Conservation (phyloP, 2,888 invertebrate genomes). For the Fissipunctia ypsillon region DNA sequence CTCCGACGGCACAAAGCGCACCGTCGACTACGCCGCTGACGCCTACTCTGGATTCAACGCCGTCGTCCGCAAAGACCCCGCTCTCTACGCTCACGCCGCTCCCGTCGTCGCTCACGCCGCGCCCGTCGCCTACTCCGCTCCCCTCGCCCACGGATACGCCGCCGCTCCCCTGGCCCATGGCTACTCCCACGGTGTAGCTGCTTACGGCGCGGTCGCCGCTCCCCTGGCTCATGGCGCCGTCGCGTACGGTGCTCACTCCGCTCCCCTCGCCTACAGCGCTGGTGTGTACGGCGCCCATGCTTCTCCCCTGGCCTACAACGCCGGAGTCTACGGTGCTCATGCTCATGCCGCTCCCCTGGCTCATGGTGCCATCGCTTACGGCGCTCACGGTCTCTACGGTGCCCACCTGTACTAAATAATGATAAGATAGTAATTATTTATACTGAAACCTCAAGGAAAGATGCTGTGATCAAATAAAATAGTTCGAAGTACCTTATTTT, state of each 20-base stretch:
- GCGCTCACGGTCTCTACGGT: conserved; percentile 61
- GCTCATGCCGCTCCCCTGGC: conserved; percentile 75
- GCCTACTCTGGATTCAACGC: conserved; percentile 90
- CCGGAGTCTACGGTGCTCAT: conserved; percentile 62
- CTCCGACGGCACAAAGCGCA: conserved; percentile 92
- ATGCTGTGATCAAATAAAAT: conserved; percentile 65
- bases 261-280: conserved; percentile 72
- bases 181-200: conserved; percentile 69
- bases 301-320: conserved; percentile 45
- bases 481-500: conserved; percentile 51
- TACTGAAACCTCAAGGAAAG: conserved; percentile 51
- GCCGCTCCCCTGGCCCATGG: conserved; percentile 72
- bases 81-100: conserved; percentile 73
- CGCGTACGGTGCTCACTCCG: conserved; percentile 71
- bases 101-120: conserved; percentile 76
- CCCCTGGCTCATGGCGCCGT: conserved; percentile 63
- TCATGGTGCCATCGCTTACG: conserved; percentile 56
- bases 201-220: conserved; percentile 69
- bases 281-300: conserved; percentile 66
- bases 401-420: conserved; percentile 57
- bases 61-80: conserved; percentile 88
- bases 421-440: conserved; percentile 50
- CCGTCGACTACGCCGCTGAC: conserved; percentile 91
- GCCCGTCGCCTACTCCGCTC: conserved; percentile 68
- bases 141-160: conserved; percentile 64